Base-by-base conservation (phyloP, 2,797 vertebrate species). In the Urocyon cinereoargenteus region DNA sequence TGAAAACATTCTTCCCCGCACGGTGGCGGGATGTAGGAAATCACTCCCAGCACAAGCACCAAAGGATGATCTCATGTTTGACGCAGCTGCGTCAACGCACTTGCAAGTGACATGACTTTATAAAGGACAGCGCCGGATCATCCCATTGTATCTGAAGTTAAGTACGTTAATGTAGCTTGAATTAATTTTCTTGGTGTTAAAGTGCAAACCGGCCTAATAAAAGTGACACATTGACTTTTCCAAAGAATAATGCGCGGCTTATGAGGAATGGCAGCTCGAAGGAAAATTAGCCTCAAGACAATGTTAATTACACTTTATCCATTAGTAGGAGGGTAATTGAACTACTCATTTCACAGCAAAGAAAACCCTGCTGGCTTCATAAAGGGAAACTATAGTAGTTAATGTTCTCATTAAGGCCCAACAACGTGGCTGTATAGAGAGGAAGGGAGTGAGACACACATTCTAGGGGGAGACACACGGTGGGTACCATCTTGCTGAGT, bases 231-330 rank as follows among this genome's bases (percentile, higher is more conserved):
- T 97, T 98, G 98, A 98, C 99, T 99, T 98, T 98, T 97, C 96
- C 97, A 62, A 98, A 98, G 98, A 98, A 97, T 97, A 97, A 98
- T 98, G 98, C 97, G 97, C 86, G 4, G 97, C 98, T 98, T 98
- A 99, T 92, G 97, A 97, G 97, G 96, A 96, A 98, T 98, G 98
- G 98, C 97, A 97, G 98, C 59, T 55, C 97, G 98, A 99, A 99
- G 99, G 99, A 99, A 99, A 99, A 99, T 99, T 99, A 99, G 99
- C 99, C 99, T 98, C 98, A 98, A 99, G 99, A 99, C 99, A 99
- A 99, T 99, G 99, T 99, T 99, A 99, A 99, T 99, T 99, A 99
- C 98, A 98, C 98, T 99, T 98, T 98, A 98, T 98, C 99, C 99
- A 99, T 99, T 99, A 99, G 99, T 97, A 98, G 98, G 83, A 98